Base-by-base conservation (phyloP, 2,888 invertebrate species). In the Portevinia maculata region DNA sequence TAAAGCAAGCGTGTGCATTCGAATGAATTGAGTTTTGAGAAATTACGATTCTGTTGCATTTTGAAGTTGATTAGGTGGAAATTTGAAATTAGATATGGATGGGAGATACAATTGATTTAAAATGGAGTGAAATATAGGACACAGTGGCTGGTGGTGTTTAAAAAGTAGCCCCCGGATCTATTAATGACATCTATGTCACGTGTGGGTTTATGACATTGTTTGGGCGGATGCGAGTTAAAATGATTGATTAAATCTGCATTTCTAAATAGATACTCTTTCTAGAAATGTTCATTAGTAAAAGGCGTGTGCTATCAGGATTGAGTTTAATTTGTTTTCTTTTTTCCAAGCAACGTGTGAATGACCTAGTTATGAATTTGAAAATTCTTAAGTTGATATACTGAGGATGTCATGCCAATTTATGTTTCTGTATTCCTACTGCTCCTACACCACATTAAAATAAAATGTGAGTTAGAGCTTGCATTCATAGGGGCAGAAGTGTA, bases 91-190 rank as follows among this genome's bases (percentile, higher is more conserved):
- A 71, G 71, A 83, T 62, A 59, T 60, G 71, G 52, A 67, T 37
- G 71, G 4, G 48, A 60, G 71, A 48, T 64, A 76, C 32, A 83
- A 78, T 60, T 83, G 71, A 83, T 78, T 73, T 67, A 83, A 44
- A 67, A 55, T 83, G 21, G 60, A 55, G 53, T 21, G 30, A 71
- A 62, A 73, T 78, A 44, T 78, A 39, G 78, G 78, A 60, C 83
- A 71, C 83, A 71, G 44, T 60, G 67, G 44, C 39, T 65, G 52
- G 30, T 11, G n/a, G 11, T 3, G n/a, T 53, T 32, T 17, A 3
- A 37, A 19, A n/a, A 19, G 41, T 30, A 44, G 44, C 59, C 39
- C 21, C 1, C 11, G 15, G 39, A 24, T 1, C 19, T 21, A n/a
- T 30, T 17, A 15, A 30, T 44, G 41, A 4, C 41, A 41, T 44